phyloP scores from a whole-genome alignment of 2,888 invertebrate species.

The Meiosimyza platycephala region DNA sequence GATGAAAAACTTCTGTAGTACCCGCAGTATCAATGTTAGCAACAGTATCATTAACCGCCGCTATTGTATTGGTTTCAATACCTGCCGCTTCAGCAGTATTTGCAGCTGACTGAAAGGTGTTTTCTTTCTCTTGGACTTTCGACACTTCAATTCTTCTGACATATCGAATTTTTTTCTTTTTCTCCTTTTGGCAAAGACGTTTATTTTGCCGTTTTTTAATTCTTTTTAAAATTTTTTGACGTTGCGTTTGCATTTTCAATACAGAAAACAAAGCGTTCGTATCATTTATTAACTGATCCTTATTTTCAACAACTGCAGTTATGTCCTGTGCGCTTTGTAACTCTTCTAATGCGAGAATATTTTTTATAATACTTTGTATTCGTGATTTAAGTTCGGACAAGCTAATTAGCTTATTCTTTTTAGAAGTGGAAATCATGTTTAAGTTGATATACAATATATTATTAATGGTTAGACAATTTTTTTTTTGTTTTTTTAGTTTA shows the following conservation, averaged over 20 bases:
- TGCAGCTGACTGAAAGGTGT: background rate
- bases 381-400: slow-evolving; percentile 27
- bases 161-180: slow-evolving; percentile 22
- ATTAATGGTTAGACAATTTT: background rate
- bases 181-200: slow-evolving; percentile 40
- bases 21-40: too few species aligned
- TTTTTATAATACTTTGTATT: slow-evolving; percentile 32
- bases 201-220: slow-evolving; percentile 40
- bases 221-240: slow-evolving; percentile 27
- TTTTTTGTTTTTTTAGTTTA: slow-evolving; percentile 18
- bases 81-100: slow-evolving; percentile 1
- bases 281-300: slow-evolving; percentile 37
- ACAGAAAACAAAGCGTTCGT: slow-evolving; percentile 7
- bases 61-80: background rate
- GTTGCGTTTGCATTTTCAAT: slow-evolving; percentile 23
- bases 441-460: slow-evolving; percentile 24
- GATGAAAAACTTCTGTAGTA: too few species aligned
- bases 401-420: slow-evolving; percentile 13
- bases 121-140: background rate
- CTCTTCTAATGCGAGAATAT: slow-evolving; percentile 40
- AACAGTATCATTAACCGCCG: too few species aligned
- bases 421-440: slow-evolving; percentile 2
- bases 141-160: slow-evolving; percentile 2
- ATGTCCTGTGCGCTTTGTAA: background rate
- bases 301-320: background rate